phyloP scores from a whole-genome alignment of 2,113 vertebrate genomes.

The Damaliscus lunatus region DNA sequence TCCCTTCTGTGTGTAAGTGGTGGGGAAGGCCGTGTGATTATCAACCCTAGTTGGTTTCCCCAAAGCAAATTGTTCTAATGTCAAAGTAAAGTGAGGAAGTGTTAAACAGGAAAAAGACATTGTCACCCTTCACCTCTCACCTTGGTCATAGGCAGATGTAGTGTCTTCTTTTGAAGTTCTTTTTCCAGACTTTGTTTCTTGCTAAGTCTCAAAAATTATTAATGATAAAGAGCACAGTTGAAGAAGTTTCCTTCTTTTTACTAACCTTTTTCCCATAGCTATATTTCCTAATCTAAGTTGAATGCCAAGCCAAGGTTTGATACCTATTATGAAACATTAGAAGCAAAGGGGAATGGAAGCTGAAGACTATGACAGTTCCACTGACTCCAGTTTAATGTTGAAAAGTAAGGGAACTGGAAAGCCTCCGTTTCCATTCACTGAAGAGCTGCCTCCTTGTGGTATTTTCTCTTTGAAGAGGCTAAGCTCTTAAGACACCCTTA shows the following conservation, averaged over 20 bases:
- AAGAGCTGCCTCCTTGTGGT: background rate
- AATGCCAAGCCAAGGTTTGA: background rate
- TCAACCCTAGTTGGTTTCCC: background rate
- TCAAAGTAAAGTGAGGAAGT: background rate
- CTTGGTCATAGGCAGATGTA: background rate
- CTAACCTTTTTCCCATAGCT: background rate
- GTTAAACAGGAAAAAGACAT: background rate
- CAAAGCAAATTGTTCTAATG: background rate
- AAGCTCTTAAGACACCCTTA: background rate
- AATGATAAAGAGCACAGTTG: background rate
- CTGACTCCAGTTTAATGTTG: background rate
- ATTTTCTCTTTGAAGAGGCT: background rate
- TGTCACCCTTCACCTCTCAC: background rate
- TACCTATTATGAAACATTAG: background rate
- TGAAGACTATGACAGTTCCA: background rate
- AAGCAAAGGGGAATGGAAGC: background rate
- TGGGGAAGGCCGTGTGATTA: fast-evolving
- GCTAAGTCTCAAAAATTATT: background rate
- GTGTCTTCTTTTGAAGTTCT: background rate
- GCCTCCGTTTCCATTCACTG: background rate
- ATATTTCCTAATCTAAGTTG: background rate
- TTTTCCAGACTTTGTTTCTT: background rate
- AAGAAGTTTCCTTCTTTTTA: background rate
- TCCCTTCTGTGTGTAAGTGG: background rate
- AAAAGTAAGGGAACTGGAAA: background rate